Evolutionary conservation across 2,797 vertebrate species (phyloP), one percentile per base, ranked within the genome.

Genomic region (Poecile montanus): DNA sequence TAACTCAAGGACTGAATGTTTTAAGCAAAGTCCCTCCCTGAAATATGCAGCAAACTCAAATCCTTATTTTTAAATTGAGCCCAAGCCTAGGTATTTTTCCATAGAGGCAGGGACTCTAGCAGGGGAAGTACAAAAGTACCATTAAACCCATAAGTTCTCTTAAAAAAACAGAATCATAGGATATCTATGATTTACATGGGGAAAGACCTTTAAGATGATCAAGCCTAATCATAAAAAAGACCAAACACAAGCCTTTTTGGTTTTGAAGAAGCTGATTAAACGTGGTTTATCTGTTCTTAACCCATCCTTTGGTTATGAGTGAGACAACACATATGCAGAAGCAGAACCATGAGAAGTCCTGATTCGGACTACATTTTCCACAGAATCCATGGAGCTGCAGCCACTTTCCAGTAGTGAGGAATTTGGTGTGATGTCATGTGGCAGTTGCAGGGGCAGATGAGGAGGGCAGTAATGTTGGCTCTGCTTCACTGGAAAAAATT

Each of bases 71-170:
- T 34, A 36, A 70, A 32, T 63, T 84, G 72, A 84, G 20, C 16
- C 29, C 5, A 6, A 68, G 45, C 11, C 30, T 22, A 57, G 30
- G 3, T 61, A 16, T n/a, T 76, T 95, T 82, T 68, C 76, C 18
- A 10, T 11, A 15, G n/a, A 32, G 12, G 4, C 7, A 51, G 27
- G 17, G 19, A 48, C 29, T 58, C 15, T 13, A 72, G 15, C 12
- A 74, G 5, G 10, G 11, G 8, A 40, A 12, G 36, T 74, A 13
- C 2, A 62, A 62, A 81, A 75, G 21, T 42, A 56, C 19, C 2
- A 3, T 30, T 48, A 81, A 62, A 70, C 9, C 11, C 0, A 0
- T 36, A 44, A 68, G 1, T 73, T 80, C 16, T 27, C 10, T 42
- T 77, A 8, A 65, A 71, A 77, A 57, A 21, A 0, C 16, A 56